Evolutionary conservation across 2,888 invertebrate genomes (phyloP), one percentile per base, ranked within the genome.

Genomic region (Lepetodrilus schrolli): DNA sequence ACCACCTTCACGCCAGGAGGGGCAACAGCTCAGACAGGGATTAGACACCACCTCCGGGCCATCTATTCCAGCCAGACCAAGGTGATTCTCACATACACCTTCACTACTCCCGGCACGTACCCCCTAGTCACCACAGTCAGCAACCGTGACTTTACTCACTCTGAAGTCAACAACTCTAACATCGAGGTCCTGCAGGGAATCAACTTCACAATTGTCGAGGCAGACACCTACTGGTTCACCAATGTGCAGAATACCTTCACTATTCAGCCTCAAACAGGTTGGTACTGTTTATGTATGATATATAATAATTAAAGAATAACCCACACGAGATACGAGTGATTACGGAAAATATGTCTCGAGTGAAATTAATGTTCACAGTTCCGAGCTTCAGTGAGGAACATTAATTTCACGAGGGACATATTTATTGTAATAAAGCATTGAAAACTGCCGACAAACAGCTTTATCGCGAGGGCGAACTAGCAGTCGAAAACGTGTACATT

Each of bases 231-330:
- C 71, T 73, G 75, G 1, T 77, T 69, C 5, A 82, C 83, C 4
- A 77, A 76, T 1, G 71, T 72, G 0, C 1, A 49, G 0, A 72
- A 76, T 0, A 43, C 51, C 4, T 79, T 85, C 58, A 20, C 58
- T 3, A 73, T 87, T 7, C 66, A 66, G 47, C 83, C 84, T 1
- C 87, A 87, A 47, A 83, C 86, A 80, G 88, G 88, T 88, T 75
- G 73, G 51, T n/a, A n/a, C n/a, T n/a, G n/a, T n/a, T n/a, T n/a
- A n/a, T n/a, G n/a, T n/a, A n/a, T n/a, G n/a, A n/a, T n/a, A n/a
- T n/a, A n/a, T n/a, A n/a, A n/a, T n/a, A n/a, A n/a, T n/a, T n/a
- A n/a, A n/a, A n/a, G n/a, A n/a, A n/a, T n/a, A n/a, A n/a, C n/a
- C n/a, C n/a, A n/a, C n/a, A n/a, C n/a, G n/a, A n/a, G n/a, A n/a